These are phyloP conservation scores for Acrobasis consociella DNA, from an alignment of 2,888 invertebrate genomes.

Conservation along the genomic window DNA sequence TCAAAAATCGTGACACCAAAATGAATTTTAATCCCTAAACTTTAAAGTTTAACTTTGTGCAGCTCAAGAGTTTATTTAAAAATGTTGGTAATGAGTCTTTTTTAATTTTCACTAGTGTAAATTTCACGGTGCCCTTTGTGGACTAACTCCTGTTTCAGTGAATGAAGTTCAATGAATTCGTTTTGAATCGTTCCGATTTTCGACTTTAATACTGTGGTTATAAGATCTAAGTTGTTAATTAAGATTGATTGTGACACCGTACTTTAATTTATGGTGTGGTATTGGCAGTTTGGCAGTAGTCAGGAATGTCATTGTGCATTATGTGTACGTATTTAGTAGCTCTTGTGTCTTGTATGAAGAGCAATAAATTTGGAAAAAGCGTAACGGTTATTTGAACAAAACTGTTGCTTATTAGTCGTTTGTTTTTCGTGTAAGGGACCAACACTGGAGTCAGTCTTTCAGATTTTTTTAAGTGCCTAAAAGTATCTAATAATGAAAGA, in stretches of 20 bases:
- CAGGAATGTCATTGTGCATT: conserved; percentile 47
- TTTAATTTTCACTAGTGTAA: conserved; percentile 59
- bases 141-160: conserved; percentile 58
- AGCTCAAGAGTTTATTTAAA: not conserved
- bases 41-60: conserved; percentile 21
- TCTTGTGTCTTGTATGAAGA: conserved; percentile 4
- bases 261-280: conserved; percentile 43
- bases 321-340: conserved; percentile 20
- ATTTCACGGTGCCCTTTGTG: conserved; percentile 65
- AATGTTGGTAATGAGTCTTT: conserved; percentile 57
- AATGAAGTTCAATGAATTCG: conserved; percentile 42
- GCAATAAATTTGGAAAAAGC: conserved; percentile 15
- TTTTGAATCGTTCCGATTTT: conserved; percentile 31
- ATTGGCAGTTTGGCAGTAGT: conserved; percentile 45
- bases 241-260: not conserved
- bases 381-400: conserved; percentile 8
- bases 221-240: conserved; percentile 36
- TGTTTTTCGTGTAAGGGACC: no score
- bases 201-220: conserved; percentile 31
- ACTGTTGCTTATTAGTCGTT: not conserved
- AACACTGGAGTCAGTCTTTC: no score
- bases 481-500: no score
- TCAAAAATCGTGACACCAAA: conserved; percentile 22
- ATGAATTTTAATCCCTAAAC: not conserved
- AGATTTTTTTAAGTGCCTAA: no score